Conservation (phyloP, 1,140 invertebrate genomes). For the Procambarus virginalis region DNA sequence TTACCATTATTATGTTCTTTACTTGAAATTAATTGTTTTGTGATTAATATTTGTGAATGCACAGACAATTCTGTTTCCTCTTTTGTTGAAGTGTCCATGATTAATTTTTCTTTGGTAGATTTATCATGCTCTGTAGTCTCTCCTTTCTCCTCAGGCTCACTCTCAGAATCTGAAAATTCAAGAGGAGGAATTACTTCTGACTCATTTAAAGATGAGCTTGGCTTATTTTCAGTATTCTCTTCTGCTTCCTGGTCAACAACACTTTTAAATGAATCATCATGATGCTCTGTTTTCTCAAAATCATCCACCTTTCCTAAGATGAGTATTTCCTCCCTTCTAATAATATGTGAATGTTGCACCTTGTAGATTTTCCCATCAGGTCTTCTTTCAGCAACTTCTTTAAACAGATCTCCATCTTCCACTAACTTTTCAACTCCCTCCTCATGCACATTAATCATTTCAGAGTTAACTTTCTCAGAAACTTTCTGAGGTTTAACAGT, state of each 20-base stretch:
- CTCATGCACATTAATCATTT: neutral
- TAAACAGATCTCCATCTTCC: neutral
- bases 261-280: neutral
- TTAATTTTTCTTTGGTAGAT: neutral
- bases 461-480: neutral
- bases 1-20: neutral
- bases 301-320: neutral
- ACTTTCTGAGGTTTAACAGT: neutral
- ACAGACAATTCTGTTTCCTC: neutral
- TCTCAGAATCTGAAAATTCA: neutral
- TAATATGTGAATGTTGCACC: neutral
- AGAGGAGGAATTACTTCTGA: neutral
- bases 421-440: neutral
- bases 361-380: neutral
- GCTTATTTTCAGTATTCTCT: neutral
- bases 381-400: neutral
- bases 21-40: neutral
- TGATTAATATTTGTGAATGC: neutral
- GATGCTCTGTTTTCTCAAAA: neutral
- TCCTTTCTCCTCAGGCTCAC: neutral
- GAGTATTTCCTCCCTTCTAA: neutral
- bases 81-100: neutral
- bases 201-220: neutral
- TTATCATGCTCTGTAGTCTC: neutral
- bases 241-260: neutral